A percentile compares a stretch with the other conserved stretches of the same genome.
phyloP scores from a whole-genome alignment of 1,140 invertebrate genomes.

The Drosophila nigromelanica region DNA sequence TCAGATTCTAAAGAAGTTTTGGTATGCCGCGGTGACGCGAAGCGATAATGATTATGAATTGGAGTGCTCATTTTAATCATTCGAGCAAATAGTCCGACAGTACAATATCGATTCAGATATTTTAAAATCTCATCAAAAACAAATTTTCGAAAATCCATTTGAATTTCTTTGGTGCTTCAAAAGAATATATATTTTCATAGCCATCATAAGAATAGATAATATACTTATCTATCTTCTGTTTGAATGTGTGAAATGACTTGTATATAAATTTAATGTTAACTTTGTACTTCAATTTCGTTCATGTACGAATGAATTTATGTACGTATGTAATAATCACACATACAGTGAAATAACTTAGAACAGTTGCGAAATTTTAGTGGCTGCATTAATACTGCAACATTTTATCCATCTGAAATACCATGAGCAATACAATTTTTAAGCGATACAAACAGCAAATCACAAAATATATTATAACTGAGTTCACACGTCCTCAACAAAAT shows the following conservation, averaged over 20 bases:
- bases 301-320: conserved; percentile 7
- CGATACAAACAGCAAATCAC: conserved; percentile 45
- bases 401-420: conserved; percentile 3
- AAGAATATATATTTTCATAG: conserved; percentile 5
- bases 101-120: conserved; percentile 59
- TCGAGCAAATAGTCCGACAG: conserved; percentile 62
- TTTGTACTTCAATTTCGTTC: conserved; percentile 29
- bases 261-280: conserved; percentile 26
- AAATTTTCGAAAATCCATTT: conserved; percentile 63
- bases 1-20: conserved; percentile 37
- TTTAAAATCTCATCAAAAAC: conserved; percentile 46
- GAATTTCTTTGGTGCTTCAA: conserved; percentile 44
- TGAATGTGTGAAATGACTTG: conserved; percentile 12
- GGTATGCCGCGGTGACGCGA: conserved; percentile 35
- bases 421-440: conserved; percentile 11
- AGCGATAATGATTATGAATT: conserved; percentile 68
- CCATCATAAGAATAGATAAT: conserved; percentile 36
- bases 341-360: conserved; percentile 59
- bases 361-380: conserved; percentile 59
- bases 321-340: conserved; percentile 10
- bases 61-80: conserved; percentile 67
- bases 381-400: conserved; percentile 18
- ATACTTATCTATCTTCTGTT: conserved; percentile 50
- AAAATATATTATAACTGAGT: conserved; percentile 50
- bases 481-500: conserved; percentile 65